Conservation (phyloP, 2,888 invertebrate genomes). For the Lomographa bimaculata region DNA sequence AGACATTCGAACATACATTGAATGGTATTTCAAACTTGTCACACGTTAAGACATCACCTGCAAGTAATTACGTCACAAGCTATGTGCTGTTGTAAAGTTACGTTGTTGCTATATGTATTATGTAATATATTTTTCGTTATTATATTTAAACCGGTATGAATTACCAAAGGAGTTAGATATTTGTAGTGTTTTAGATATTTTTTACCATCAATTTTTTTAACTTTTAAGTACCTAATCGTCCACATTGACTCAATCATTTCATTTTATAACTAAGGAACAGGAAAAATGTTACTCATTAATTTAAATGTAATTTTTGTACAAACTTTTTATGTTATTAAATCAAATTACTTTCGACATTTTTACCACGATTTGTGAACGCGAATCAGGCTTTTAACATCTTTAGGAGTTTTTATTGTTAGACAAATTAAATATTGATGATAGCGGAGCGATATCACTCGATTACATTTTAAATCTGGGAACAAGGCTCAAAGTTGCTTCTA, state of each 20-base stretch:
- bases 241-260: slow-evolving; percentile 31
- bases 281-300: slow-evolving; percentile 33
- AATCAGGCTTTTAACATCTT: slow-evolving; percentile 47
- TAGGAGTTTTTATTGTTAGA: slow-evolving; percentile 61
- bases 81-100: slow-evolving; percentile 36
- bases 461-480: slow-evolving; percentile 65
- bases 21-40: background rate
- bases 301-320: slow-evolving; percentile 37
- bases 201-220: slow-evolving; percentile 50
- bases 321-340: slow-evolving; percentile 44
- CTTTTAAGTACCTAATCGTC: slow-evolving; percentile 35
- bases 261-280: slow-evolving; percentile 28
- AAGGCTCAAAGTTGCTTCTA: slow-evolving; percentile 51
- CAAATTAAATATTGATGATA: slow-evolving; percentile 48
- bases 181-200: slow-evolving; percentile 70
- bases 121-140: slow-evolving; percentile 64
- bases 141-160: slow-evolving; percentile 74
- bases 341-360: slow-evolving; percentile 45
- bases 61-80: slow-evolving; percentile 15
- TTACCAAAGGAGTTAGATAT: slow-evolving; percentile 81
- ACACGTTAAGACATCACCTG: slow-evolving; percentile 1
- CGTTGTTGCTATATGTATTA: slow-evolving; percentile 59
- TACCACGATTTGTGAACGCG: slow-evolving; percentile 39
- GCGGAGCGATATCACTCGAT: slow-evolving; percentile 40
- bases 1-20: slow-evolving; percentile 3